Conservation (phyloP, 2,113 vertebrate species). For the Nyctibius bracteatus region DNA sequence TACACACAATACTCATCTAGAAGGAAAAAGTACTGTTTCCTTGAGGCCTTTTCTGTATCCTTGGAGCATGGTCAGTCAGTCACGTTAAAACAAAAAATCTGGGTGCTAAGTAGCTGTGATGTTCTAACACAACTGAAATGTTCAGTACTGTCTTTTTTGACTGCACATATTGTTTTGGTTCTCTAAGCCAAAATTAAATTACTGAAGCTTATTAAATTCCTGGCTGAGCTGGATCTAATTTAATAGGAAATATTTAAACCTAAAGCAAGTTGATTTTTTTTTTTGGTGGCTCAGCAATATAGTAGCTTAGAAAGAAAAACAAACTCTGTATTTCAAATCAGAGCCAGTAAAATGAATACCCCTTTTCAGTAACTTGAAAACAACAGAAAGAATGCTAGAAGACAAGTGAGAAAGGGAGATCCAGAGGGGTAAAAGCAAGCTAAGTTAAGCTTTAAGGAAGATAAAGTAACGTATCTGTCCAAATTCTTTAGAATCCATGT, state of each 20-base stretch:
- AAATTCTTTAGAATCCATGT: conserved; percentile 34
- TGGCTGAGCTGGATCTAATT: conserved; percentile 38
- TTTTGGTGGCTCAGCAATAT: conserved; percentile 18
- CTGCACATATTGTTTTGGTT: conserved; percentile 22
- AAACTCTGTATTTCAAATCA: background rate
- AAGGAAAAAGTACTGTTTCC: background rate
- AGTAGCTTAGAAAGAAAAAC: conserved; percentile 10
- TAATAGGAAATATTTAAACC: conserved; percentile 60
- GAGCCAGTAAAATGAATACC: conserved; percentile 6
- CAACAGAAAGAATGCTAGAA: background rate
- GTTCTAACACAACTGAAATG: background rate
- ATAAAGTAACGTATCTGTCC: background rate
- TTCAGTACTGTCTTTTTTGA: background rate
- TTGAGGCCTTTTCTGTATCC: background rate
- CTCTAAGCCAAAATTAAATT: conserved; percentile 53
- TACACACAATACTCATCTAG: background rate
- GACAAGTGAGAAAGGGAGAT: background rate
- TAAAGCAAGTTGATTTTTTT: conserved; percentile 31
- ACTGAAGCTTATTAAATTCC: conserved; percentile 43
- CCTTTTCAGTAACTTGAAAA: background rate
- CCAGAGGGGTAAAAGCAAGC: background rate
- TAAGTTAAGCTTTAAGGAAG: conserved; percentile 28
- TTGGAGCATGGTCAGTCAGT: background rate
- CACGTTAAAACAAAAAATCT: background rate
- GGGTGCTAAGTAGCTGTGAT: background rate